Evolutionary conservation across 2,113 vertebrate species (phyloP), one percentile per base, ranked within the genome.

Genomic region (Siphamia tubifer): DNA sequence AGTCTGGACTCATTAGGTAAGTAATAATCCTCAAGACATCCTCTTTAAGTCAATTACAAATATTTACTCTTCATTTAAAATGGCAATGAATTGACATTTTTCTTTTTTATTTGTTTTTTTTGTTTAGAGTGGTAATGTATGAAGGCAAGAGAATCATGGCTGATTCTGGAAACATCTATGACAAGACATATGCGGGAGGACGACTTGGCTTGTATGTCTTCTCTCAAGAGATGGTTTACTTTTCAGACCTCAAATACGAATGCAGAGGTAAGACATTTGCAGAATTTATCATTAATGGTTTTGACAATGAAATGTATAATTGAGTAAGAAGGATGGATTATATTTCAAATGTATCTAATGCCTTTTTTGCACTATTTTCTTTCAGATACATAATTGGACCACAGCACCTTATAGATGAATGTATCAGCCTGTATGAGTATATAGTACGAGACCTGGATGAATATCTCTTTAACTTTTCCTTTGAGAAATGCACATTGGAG

Each of bases 211-310:
- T 99, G 66, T 99, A 98, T 40, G 96, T 99, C 82, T 99, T 99
- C 92, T 99, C 98, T 71, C 97, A 99, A 91, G 98, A 99, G 94
- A 98, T 98, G 97, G 96, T 96, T 73, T 99, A 98, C 94, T 99
- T 99, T 91, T 99, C 98, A 7, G 97, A 98, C 82, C 94, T 99
- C 85, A 99, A 98, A 94, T 99, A 99, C 13, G 96, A 98, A 91
- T 99, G 97, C 83, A 94, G 92, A 98, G 98, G 98, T 99, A 93
- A 90, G 89, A 25, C 4, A 4, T 15, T 20, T 21, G 2, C 2
- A 20, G 9, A 36, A 73, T 19, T 25, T 2, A 34, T 21, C 8
- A n/a, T 3, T 12, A 0, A 25, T n/a, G 12, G 3, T 43, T 66
- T 30, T 28, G 3, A 10, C 3, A 24, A 39, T 1, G 30, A 23